These are phyloP conservation scores for Parapristionchus giblindavisi DNA, from an alignment of 2,888 invertebrate species.

Conservation along the genomic window DNA sequence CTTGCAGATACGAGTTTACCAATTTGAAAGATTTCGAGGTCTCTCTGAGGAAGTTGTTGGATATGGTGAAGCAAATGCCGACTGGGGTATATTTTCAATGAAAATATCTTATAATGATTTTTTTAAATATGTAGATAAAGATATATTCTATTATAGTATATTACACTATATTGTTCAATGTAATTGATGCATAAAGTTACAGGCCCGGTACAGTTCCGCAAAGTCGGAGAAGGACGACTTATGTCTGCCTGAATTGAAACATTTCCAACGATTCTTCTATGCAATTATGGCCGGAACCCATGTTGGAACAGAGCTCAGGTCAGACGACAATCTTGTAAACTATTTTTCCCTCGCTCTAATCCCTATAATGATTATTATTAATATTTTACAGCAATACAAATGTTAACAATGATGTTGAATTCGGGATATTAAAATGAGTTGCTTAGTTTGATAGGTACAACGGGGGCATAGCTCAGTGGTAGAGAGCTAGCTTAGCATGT, in stretches of 20 bases:
- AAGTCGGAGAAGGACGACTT: slow-evolving; percentile 50
- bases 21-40: slow-evolving; percentile 51
- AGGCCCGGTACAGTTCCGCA: slow-evolving; percentile 49
- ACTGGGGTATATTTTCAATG: slow-evolving; percentile 7
- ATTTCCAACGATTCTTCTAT: slow-evolving; percentile 52
- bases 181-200: slow-evolving; percentile 30
- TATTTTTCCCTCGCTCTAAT: not conserved
- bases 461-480: no score
- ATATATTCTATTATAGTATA: not conserved
- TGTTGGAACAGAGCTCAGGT: slow-evolving; percentile 51
- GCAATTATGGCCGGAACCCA: slow-evolving; percentile 56
- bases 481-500: no score
- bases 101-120: not conserved
- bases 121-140: not conserved
- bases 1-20: slow-evolving; percentile 52
- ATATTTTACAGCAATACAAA: no score
- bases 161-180: not conserved
- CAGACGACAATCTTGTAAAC: not conserved
- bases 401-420: no score
- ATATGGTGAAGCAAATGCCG: slow-evolving; percentile 39
- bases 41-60: slow-evolving; percentile 51
- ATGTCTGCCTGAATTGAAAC: slow-evolving; percentile 50
- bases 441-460: no score
- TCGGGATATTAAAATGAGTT: no score
- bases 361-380: not conserved